Base-by-base conservation (phyloP, 2,888 invertebrate genomes). In the Baronia brevicornis region DNA sequence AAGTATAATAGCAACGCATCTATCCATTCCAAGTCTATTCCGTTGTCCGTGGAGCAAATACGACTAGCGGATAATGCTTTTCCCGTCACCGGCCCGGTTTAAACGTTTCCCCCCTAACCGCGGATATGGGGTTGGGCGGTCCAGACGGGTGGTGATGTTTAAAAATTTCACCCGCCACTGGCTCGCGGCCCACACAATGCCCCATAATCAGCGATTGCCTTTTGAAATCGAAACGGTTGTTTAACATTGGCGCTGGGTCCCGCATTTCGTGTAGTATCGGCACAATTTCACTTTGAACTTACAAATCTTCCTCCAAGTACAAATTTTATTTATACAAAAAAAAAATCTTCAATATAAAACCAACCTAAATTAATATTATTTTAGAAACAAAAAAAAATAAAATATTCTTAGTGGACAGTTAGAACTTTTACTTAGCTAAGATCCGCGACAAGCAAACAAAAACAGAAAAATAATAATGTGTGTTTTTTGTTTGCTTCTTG, bases 161-260 rank as follows among this genome's bases (percentile, higher is more conserved):
- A 79, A 79, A 79, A 80, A 79, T 82, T 80, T 82, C 72, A 78
- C 73, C 68, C 77, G 45, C 77, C 72, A 64, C 59, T 70, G 72
- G 48, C 46, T 66, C 63, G 45, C 43, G 31, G 43, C 49, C 57
- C 58, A 53, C 59, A 77, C 78, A 79, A 79, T 78, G 65, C 57
- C n/a, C 57, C 66, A 61, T 74, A 79, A 82, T 82, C 78, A 79
- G 60, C 69, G 73, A 82, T 82, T 67, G 77, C 75, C 75, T 75
- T 80, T 79, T 80, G 82, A 75, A 79, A 82, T 79, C 67, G 74
- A 80, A 73, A 77, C 79, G 74, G 62, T 72, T 61, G 68, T 73
- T 78, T 65, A 61, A 61, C 66, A 61, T 67, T 65, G 22, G 21
- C 18, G 12, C 64, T 61, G 41, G 37, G 47, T 48, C 40, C 41